phyloP scores from a whole-genome alignment of 2,797 vertebrate species.

The Anisognathus igniventris region DNA sequence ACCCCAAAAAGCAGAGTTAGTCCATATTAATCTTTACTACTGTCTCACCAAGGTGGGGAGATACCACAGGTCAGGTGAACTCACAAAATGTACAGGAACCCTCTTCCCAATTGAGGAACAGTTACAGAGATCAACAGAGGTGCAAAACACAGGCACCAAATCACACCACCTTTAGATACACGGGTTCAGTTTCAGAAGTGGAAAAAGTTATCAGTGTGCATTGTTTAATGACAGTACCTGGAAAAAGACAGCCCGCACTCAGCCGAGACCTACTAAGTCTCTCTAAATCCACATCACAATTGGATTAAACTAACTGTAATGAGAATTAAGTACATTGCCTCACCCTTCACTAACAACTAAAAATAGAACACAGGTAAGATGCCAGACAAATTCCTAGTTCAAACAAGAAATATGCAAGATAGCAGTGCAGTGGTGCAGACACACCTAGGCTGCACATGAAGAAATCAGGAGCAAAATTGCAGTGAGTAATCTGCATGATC shows the following conservation, averaged over 20 bases:
- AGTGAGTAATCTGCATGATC: background rate
- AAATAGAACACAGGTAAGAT: slow-evolving; percentile 37
- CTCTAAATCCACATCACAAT: slow-evolving; percentile 53
- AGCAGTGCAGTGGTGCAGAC: background rate
- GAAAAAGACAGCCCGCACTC: background rate
- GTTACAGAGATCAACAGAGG: background rate
- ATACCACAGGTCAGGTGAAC: background rate
- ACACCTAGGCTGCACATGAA: background rate
- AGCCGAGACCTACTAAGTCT: background rate
- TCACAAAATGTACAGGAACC: background rate
- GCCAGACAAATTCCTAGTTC: background rate
- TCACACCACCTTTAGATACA: background rate
- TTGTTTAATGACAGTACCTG: background rate
- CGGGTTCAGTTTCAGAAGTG: background rate
- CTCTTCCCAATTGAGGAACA: background rate
- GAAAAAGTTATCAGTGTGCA: background rate
- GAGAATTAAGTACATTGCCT: slow-evolving; percentile 30
- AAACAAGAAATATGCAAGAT: background rate
- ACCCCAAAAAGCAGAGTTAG: background rate
- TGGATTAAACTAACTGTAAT: slow-evolving; percentile 52
- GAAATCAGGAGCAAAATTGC: background rate
- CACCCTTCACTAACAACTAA: slow-evolving; percentile 19
- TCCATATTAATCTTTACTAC: background rate
- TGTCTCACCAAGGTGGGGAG: background rate
- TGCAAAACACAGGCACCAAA: background rate